phyloP scores from a whole-genome alignment of 1,140 invertebrate species.

The Ips typographus region DNA sequence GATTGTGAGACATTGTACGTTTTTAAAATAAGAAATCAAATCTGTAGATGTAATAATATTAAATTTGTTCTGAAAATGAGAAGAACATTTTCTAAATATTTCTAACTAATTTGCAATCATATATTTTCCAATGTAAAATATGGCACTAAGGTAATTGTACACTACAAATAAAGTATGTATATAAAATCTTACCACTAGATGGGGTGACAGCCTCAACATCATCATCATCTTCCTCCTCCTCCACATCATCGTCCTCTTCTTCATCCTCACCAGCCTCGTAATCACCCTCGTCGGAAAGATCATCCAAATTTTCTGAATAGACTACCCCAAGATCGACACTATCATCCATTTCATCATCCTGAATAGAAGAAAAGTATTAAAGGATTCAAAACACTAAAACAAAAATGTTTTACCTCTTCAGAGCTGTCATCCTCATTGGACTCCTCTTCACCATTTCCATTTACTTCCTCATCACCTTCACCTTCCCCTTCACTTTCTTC shows the following conservation, averaged over 20 bases:
- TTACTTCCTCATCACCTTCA: slow-evolving; percentile 58
- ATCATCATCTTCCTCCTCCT: slow-evolving; percentile 61
- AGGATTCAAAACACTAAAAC: neutral
- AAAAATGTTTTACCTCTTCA: slow-evolving; percentile 41
- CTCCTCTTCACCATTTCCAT: slow-evolving; percentile 49
- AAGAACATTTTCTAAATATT: no score
- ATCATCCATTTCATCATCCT: slow-evolving; percentile 61
- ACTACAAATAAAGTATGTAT: slow-evolving; percentile 1
- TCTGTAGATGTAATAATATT: no score
- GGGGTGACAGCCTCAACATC: slow-evolving; percentile 56
- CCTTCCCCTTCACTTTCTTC: slow-evolving; percentile 69
- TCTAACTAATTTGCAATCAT: neutral
- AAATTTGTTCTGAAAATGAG: no score
- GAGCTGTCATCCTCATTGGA: slow-evolving; percentile 39
- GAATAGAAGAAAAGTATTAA: slow-evolving; percentile 35
- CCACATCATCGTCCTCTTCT: slow-evolving; percentile 60
- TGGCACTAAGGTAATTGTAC: neutral
- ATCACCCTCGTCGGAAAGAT: slow-evolving; percentile 61
- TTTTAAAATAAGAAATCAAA: no score
- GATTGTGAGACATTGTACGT: no score
- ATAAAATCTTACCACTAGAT: slow-evolving; percentile 41
- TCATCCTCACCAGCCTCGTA: slow-evolving; percentile 67
- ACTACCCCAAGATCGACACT: slow-evolving; percentile 63
- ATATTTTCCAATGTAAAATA: neutral
- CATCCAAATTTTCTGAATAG: slow-evolving; percentile 72